phyloP scores from a whole-genome alignment of 2,888 invertebrate species.

The Alcis repandata region DNA sequence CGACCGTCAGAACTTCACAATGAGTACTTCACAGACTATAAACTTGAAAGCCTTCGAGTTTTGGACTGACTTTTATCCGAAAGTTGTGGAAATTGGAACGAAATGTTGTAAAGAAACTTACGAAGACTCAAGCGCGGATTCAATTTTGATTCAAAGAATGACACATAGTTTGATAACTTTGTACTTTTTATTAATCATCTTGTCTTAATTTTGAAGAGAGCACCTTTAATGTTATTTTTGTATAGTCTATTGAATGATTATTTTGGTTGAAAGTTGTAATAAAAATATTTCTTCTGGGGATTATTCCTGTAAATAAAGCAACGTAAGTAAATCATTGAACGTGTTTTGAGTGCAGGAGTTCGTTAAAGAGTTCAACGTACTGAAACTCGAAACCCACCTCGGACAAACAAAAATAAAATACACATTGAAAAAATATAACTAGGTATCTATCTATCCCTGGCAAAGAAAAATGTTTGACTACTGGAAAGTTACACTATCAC shows the following conservation, averaged over 20 bases:
- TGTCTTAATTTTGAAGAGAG: slow-evolving; percentile 60
- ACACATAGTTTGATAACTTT: slow-evolving; percentile 63
- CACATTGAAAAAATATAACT: neutral
- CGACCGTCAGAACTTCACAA: slow-evolving; percentile 91
- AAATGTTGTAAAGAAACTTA: slow-evolving; percentile 90
- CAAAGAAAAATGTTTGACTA: no score
- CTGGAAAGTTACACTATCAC: no score
- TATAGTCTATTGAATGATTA: slow-evolving; percentile 78
- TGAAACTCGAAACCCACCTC: slow-evolving; percentile 8
- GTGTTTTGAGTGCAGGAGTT: slow-evolving; percentile 30
- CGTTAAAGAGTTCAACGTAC: slow-evolving; percentile 10
- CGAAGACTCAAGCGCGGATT: slow-evolving; percentile 73
- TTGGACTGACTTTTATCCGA: slow-evolving; percentile 95
- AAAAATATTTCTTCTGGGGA: slow-evolving; percentile 59
- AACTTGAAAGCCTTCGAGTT: slow-evolving; percentile 93
- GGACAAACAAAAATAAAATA: neutral
- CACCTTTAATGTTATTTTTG: slow-evolving; percentile 74
- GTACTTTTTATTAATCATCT: slow-evolving; percentile 63
- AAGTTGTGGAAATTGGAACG: slow-evolving; percentile 90
- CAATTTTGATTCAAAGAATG: slow-evolving; percentile 57
- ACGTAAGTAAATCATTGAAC: slow-evolving; percentile 44
- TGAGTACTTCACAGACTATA: slow-evolving; percentile 89
- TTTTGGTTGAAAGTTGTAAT: slow-evolving; percentile 63
- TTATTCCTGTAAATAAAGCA: slow-evolving; percentile 58
- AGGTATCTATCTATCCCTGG: no score